A percentile compares a stretch with the other conserved stretches of the same genome.
These are phyloP conservation scores for Ectobius pallidus DNA, from an alignment of 2,888 invertebrate genomes.

Conservation along the genomic window DNA sequence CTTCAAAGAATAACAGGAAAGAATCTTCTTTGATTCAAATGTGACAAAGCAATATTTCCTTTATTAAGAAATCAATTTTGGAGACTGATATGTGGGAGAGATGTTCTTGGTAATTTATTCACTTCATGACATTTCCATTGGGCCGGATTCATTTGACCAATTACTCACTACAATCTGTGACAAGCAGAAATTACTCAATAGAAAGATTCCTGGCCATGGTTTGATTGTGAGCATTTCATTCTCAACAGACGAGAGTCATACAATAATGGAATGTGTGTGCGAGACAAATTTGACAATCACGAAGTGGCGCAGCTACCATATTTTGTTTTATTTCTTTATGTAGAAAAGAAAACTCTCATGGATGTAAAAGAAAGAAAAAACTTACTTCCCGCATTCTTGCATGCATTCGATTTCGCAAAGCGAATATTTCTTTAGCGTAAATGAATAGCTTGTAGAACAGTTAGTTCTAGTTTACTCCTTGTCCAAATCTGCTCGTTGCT, in stretches of 20 bases:
- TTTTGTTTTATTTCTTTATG: slow-evolving; percentile 8
- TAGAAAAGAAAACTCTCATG: neutral
- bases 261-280: neutral
- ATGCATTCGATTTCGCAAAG: slow-evolving; percentile 23
- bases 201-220: neutral
- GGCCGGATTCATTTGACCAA: neutral
- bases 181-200: neutral
- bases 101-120: neutral
- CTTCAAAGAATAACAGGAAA: too few relatives aligned
- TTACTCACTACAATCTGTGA: neutral
- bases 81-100: too few relatives aligned
- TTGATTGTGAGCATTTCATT: neutral
- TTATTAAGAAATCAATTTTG: too few relatives aligned
- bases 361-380: neutral
- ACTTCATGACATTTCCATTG: neutral
- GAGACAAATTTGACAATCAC: slow-evolving; percentile 29
- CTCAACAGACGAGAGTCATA: neutral
- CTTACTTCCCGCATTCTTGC: slow-evolving; percentile 35
- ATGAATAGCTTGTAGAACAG: slow-evolving; percentile 28
- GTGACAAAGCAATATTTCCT: too few relatives aligned
- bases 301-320: neutral
- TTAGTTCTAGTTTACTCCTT: slow-evolving; percentile 18
- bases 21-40: too few relatives aligned
- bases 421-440: slow-evolving; percentile 20
- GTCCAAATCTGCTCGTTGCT: neutral